These are phyloP conservation scores for Rhynchotus rufescens DNA, from an alignment of 2,797 vertebrate genomes.

Conservation along the genomic window DNA sequence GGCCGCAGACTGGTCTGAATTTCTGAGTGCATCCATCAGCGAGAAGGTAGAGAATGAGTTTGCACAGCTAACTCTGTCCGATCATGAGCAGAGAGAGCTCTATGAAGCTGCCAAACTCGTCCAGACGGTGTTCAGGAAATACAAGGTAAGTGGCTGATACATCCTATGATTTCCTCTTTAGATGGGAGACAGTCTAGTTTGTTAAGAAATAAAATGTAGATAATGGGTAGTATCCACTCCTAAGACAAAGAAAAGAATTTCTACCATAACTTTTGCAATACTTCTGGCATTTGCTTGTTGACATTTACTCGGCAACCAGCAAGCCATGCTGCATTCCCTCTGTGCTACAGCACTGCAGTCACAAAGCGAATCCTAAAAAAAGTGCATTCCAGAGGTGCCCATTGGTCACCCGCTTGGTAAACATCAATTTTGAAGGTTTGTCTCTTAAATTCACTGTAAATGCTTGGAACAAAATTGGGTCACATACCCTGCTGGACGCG, in stretches of 20 bases:
- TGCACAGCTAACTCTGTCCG: conserved; percentile 97
- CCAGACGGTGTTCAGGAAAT: conserved; percentile 99
- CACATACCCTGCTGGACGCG: accelerated
- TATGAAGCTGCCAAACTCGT: conserved; percentile 98
- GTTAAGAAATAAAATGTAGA: neutral
- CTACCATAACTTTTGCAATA: neutral
- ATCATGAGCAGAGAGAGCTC: conserved; percentile 97
- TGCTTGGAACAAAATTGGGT: neutral
- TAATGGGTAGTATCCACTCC: neutral
- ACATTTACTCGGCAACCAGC: neutral
- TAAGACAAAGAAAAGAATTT: neutral
- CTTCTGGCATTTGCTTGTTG: neutral
- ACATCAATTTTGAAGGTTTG: neutral
- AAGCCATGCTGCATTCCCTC: neutral
- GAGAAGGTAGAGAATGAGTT: conserved; percentile 96
- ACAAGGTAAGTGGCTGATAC: conserved; percentile 87
- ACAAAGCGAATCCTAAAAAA: neutral
- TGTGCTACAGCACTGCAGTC: neutral
- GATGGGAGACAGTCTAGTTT: neutral
- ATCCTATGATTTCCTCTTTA: neutral
- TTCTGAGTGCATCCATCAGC: conserved; percentile 96
- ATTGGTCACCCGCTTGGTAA: neutral
- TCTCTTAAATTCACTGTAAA: neutral
- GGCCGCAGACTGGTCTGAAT: conserved; percentile 96
- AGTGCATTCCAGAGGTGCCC: neutral